A percentile compares a stretch with the other conserved stretches of the same genome.
Evolutionary conservation across 1,140 invertebrate species (phyloP).

Genomic region (Ceratina australensis): DNA sequence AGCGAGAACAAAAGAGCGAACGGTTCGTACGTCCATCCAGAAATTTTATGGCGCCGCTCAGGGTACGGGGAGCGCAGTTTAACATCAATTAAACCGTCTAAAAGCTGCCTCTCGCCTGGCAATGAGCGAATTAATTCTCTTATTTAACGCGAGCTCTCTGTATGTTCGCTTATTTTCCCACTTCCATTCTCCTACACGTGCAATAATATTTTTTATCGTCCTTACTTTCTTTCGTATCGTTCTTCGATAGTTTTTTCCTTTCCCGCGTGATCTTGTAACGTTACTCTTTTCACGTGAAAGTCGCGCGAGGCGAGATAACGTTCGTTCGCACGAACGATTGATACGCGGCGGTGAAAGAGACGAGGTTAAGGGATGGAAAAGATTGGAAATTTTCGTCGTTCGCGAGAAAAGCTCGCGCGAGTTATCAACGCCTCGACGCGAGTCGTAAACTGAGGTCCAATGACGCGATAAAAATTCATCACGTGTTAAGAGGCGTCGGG

Average conservation of each 20-base stretch:
- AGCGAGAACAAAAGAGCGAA: conserved; percentile 46
- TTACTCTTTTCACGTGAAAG: no score
- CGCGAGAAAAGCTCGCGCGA: not conserved
- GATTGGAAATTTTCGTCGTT: not conserved
- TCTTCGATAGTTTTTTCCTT: no score
- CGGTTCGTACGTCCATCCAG: conserved; percentile 38
- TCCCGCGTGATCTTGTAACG: no score
- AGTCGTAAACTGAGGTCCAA: conserved; percentile 42
- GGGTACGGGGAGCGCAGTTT: conserved; percentile 23
- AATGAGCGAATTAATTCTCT: conserved; percentile 42
- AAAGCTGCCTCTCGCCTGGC: conserved; percentile 27
- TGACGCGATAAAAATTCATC: conserved; percentile 57
- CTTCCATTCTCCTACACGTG: conserved; percentile 27
- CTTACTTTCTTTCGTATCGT: no score
- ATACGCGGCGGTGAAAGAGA: no score
- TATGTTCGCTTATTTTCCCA: not conserved
- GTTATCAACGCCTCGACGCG: conserved; percentile 30
- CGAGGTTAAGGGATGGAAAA: not conserved
- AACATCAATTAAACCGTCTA: conserved; percentile 52
- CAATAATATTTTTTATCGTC: conserved; percentile 17
- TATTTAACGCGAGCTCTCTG: conserved; percentile 50
- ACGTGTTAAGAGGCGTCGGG: conserved; percentile 32
- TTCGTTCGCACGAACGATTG: not conserved
- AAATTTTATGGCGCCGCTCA: conserved; percentile 38
- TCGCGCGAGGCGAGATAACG: conserved; percentile 6